A percentile compares a stretch with the other conserved stretches of the same genome.
phyloP scores from a whole-genome alignment of 2,113 vertebrate genomes.

The Baryphthengus martii region DNA sequence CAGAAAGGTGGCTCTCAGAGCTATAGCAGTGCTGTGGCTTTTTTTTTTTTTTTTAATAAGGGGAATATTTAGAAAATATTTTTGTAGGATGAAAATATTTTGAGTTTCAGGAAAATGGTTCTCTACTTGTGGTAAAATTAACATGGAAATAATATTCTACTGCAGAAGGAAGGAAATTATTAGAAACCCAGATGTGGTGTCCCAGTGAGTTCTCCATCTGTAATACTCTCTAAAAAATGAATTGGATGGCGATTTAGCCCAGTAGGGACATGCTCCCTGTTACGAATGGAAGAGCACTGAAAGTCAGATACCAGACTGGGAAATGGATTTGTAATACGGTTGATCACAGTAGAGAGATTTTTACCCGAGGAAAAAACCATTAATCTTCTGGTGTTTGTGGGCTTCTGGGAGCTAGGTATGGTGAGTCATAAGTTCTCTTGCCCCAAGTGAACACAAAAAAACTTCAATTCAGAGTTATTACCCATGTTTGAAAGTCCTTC shows the following conservation, averaged over 20 bases:
- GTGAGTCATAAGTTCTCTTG: neutral
- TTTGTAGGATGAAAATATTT: neutral
- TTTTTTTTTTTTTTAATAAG: neutral
- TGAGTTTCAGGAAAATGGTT: neutral
- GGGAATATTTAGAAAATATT: neutral
- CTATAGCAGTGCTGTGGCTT: neutral
- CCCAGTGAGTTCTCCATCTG: neutral
- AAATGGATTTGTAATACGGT: slow-evolving; percentile 13
- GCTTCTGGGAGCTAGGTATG: neutral
- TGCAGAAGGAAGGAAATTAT: neutral
- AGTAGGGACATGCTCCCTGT: neutral
- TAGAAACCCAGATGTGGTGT: neutral
- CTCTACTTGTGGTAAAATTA: neutral
- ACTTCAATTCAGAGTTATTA: neutral
- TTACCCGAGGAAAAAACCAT: neutral
- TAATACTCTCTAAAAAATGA: neutral
- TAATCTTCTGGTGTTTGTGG: neutral
- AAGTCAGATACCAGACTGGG: neutral
- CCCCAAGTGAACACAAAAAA: neutral
- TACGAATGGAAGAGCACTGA: neutral
- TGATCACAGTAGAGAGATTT: neutral
- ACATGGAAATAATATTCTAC: neutral
- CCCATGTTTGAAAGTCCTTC: neutral
- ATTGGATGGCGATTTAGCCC: neutral
- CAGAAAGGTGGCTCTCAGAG: neutral